Conservation (phyloP, 2,888 invertebrate genomes). For the Exephanes ischioxanthus region DNA sequence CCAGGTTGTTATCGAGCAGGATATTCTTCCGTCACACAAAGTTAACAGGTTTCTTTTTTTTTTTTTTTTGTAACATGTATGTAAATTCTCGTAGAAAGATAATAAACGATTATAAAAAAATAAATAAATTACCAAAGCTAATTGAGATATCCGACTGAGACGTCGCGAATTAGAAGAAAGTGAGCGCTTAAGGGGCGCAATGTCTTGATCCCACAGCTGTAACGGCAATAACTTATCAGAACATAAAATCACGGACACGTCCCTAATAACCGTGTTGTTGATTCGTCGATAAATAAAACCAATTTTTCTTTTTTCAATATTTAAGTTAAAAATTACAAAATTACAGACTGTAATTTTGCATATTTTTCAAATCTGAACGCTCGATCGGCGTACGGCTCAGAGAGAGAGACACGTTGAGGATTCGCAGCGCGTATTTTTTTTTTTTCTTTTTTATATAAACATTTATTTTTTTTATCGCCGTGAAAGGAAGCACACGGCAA, state of each 20-base stretch:
- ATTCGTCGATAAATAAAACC: neutral
- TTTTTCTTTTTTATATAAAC: too few relatives aligned
- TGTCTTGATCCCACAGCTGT: constrained; percentile 95
- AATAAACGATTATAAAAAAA: constrained; percentile 62
- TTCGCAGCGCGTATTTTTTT: constrained; percentile 5
- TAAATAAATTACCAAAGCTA: constrained; percentile 90
- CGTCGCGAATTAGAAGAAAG: constrained; percentile 91
- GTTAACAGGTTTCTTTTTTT: neutral
- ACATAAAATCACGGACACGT: constrained; percentile 64
- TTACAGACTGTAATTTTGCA: neutral
- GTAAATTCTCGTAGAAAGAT: constrained; percentile 13
- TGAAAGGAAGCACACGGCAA: constrained; percentile 48
- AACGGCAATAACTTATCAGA: constrained; percentile 74
- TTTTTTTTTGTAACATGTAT: neutral
- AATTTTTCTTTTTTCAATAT: neutral
- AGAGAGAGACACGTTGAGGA: too few relatives aligned
- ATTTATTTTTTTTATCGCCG: constrained; percentile 10
- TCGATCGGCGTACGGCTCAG: neutral
- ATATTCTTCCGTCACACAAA: neutral
- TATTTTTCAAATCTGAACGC: neutral
- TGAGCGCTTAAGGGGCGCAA: constrained; percentile 93
- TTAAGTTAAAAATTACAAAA: neutral
- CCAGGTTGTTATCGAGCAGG: neutral
- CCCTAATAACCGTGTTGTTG: neutral
- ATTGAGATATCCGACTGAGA: constrained; percentile 93